Conservation (phyloP, 2,888 invertebrate species). For the Trissonchulus sp. region DNA sequence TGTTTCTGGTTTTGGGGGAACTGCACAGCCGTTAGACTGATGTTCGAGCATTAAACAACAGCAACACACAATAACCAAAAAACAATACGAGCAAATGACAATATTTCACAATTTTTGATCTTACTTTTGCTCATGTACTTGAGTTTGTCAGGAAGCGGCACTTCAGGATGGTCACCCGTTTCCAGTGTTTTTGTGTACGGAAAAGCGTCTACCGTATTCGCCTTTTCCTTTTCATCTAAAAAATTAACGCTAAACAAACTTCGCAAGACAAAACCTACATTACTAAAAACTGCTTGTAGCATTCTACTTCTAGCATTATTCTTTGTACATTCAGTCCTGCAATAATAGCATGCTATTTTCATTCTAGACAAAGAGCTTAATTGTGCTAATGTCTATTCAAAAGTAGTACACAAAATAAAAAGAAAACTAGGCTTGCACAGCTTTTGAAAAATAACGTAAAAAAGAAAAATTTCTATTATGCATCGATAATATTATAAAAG, state of each 20-base stretch:
- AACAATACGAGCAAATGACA: too few relatives aligned
- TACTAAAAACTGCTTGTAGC: too few relatives aligned
- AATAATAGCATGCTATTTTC: background rate
- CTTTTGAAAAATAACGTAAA: background rate
- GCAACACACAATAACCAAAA: background rate
- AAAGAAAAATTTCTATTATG: background rate
- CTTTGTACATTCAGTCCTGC: too few relatives aligned
- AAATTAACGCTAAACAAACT: too few relatives aligned
- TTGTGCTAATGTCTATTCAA: too few relatives aligned
- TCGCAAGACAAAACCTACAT: too few relatives aligned
- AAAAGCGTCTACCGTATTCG: slow-evolving; percentile 10
- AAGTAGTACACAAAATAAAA: background rate
- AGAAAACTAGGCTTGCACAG: background rate
- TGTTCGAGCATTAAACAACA: too few relatives aligned
- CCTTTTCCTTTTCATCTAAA: background rate
- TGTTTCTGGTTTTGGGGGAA: too few relatives aligned
- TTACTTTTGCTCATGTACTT: slow-evolving; percentile 25
- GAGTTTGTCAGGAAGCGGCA: background rate
- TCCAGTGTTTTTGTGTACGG: slow-evolving; percentile 24
- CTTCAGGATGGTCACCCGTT: background rate
- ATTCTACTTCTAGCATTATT: too few relatives aligned
- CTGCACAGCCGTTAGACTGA: too few relatives aligned
- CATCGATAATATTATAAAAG: background rate
- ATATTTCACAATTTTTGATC: too few relatives aligned
- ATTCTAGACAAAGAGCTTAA: background rate